Base-by-base conservation (phyloP, 2,797 vertebrate genomes). In the Pelodytes ibericus region DNA sequence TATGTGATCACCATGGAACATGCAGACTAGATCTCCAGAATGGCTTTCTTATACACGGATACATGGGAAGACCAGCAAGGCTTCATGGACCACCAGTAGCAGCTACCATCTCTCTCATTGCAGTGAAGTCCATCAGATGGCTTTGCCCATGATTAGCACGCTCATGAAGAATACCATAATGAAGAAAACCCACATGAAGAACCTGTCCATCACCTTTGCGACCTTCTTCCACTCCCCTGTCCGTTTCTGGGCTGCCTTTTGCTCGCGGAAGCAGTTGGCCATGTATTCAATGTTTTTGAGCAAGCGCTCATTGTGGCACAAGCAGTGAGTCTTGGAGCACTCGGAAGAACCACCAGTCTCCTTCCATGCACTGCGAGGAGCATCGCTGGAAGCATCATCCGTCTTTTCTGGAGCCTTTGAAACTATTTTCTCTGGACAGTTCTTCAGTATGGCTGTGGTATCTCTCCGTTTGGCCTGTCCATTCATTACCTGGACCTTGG, bases 131-230 rank as follows among this genome's bases (percentile, higher is more conserved):
- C 7, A 0, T 96, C 89, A 97, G 75, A 93, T 80, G 9, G 93
- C 93, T 64, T 92, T 92, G 8, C 92, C 89, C 79, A 96, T 87
- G 25, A 96, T 91, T 20, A 97, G 89, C 72, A 94, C 67, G 41
- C 94, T 97, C 95, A 96, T 96, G 82, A 95, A 73, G 82, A 96
- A 91, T 59, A 95, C 93, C 95, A 97, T 94, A 84, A 94, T 86
- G 84, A 96, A 95, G 87, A 97, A 98, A 71, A 96, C 81, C 90
- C 94, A 95, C 93, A 97, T 93, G 86, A 96, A 96, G 87, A 95
- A 95, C 16, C 94, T 93, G 65, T 97, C 96, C 93, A 96, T 91
- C 58, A 97, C 96, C 71, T 94, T 95, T 80, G 95, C 94, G 31
- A 97, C 90, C 80, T 90, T 94, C 84, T 94, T 95, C 96, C 96